A percentile compares a stretch with the other conserved stretches of the same genome.
Evolutionary conservation across 53 echinoderm and acorn worm genomes (phyloP).

Genomic region (Holothuria scabra): DNA sequence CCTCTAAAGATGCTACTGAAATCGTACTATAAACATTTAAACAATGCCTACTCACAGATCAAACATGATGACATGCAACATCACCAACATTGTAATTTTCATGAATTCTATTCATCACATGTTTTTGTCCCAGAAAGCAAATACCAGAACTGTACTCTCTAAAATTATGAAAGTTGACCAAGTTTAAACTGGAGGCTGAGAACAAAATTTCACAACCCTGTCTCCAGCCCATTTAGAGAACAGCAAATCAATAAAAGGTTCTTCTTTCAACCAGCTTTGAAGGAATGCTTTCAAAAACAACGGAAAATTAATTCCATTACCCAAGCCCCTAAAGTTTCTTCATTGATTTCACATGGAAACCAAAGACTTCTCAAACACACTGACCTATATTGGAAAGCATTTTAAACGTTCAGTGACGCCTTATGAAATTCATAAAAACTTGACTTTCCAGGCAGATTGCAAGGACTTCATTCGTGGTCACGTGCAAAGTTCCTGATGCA

Average conservation of each 20-base stretch:
- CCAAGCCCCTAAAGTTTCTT: not conserved
- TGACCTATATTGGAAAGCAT: slow-evolving; percentile 15
- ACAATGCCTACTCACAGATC: too few relatives aligned
- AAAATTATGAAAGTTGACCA: too few relatives aligned
- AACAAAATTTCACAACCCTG: too few relatives aligned
- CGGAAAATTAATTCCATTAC: slow-evolving; percentile 2
- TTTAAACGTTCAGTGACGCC: slow-evolving; percentile 6
- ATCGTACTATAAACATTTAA: too few relatives aligned
- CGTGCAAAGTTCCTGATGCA: not conserved
- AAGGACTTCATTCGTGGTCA: slow-evolving; percentile 20
- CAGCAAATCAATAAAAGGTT: slow-evolving; percentile 21
- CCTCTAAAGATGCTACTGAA: too few relatives aligned
- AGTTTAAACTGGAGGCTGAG: too few relatives aligned
- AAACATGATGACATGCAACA: too few relatives aligned
- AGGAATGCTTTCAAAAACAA: slow-evolving; percentile 13
- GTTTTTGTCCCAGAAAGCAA: too few relatives aligned
- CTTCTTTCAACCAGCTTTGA: slow-evolving; percentile 8
- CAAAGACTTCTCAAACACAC: slow-evolving; percentile 25
- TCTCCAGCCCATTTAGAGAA: slow-evolving; percentile 1
- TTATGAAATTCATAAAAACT: slow-evolving; percentile 24
- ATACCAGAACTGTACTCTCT: too few relatives aligned
- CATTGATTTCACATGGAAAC: slow-evolving; percentile 23
- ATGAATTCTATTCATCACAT: too few relatives aligned
- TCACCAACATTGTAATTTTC: too few relatives aligned
- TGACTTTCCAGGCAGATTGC: slow-evolving; percentile 19